Evolutionary conservation across 2,113 vertebrate genomes (phyloP), one percentile per base, ranked within the genome.

Genomic region (Vidua chalybeata): DNA sequence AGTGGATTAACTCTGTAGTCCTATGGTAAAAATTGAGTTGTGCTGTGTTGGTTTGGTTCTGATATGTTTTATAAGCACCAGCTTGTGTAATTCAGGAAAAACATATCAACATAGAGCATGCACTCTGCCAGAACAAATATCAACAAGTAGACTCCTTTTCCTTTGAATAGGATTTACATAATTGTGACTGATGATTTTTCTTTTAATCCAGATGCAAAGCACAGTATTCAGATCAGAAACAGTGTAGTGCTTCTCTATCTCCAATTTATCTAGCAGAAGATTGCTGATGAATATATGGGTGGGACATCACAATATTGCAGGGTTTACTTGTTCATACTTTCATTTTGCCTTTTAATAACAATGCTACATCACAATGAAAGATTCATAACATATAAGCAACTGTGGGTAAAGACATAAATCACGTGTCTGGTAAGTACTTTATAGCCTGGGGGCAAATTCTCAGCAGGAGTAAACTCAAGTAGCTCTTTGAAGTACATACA

Each of bases 281-380:
- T 43, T 80, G 26, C 10, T 9, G 10, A 11, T 37, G 9, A 52
- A 56, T 11, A 8, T 6, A 43, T 35, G 28, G 11, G 24, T 76
- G 48, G 11, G 5, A 48, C 3, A 8, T 35, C 30, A 48, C 3
- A 1, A 13, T 21, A 10, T 48, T 10, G 2, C 10, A 69, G n/a
- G 10, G 15, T 46, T 92, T 64, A 62, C 46, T 63, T 84, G 27
- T 80, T 69, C 31, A 63, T 26, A 31, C 27, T 30, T 49, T 51
- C 37, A 28, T 46, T 37, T 12, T 69, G 17, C 41, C 46, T 26
- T 43, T 89, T 83, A 61, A 41, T 39, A 90, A 58, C 52, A 67
- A 46, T 0, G 1, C 27, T 56, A 16, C 28, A 15, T 75, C 39
- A 49, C 33, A 75, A 81, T 55, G 39, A 69, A 79, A 5, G 11